Evolutionary conservation across 92 coral and sea anemone genomes (phyloP), one percentile per base, ranked within the genome.

Genomic region (Palythoa heliodiscus): DNA sequence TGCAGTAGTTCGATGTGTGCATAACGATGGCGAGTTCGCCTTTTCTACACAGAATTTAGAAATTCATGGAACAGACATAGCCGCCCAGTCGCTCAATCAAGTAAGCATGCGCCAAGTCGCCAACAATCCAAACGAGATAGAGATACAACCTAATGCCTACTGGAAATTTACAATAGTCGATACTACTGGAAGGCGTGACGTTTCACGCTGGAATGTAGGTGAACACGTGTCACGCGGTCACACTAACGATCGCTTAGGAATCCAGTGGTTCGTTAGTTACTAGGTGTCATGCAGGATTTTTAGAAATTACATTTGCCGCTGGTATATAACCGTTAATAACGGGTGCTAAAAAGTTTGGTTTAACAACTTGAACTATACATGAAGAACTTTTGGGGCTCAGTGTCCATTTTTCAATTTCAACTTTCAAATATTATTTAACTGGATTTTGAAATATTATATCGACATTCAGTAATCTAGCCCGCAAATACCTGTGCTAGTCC

Each of bases 191-290:
- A 86, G 76, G 57, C 83, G 86, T 48, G 89, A 86, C 25, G 77
- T 78, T 55, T 86, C 89, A 53, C 64, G 89, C 60, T 86, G 89
- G 89, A 86, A 68, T 77, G 89, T 86, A 24, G 89, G 89, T 5
- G 84, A 86, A 67, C 89, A 86, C 64, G 89, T 76, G 64, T 43
- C 83, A 70, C 89, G 89, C 54, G 86, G 86, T 52, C 89, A 86
- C 86, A 66, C 89, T 47, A 70, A 64, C 40, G 89, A 86, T 40
- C 73, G 75, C 61, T 23, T 67, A 48, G 89, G 75, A 52, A 23
- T 77, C n/a, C 57, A 86, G 15, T 86, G 89, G 89, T 86, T 86
- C 48, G 86, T 78, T 35, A 78, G 67, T 78, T 39, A 53, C 50
- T 43, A 43, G 50, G 4, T 43, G 3, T 43, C 50, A 3, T 43